Percentiles rank a stretch among this genome's conserved stretches.
Evolutionary conservation across 2,888 invertebrate species (phyloP).

Genomic region (Hyles lineata): DNA sequence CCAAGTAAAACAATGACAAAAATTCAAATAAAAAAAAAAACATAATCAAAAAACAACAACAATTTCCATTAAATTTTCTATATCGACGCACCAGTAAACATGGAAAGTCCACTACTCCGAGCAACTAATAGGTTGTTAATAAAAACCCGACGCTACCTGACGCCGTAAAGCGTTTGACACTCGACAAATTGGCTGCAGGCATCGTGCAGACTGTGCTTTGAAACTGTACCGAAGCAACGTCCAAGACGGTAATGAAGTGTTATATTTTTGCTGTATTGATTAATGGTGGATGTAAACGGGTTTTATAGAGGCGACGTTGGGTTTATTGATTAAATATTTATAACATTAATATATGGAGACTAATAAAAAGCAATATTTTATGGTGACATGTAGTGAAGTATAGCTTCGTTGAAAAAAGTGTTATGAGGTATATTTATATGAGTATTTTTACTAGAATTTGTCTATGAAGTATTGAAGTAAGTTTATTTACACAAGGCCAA

Average conservation of each 20-base stretch:
- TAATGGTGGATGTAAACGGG: neutral
- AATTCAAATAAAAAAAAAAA: too few species aligned
- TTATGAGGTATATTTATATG: too few species aligned
- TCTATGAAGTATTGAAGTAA: too few species aligned
- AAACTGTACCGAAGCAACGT: slow-evolving; percentile 10
- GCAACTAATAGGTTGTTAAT: neutral
- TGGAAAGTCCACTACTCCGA: neutral
- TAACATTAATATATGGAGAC: neutral
- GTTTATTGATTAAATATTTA: neutral
- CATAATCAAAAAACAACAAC: too few species aligned
- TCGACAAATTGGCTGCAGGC: slow-evolving; percentile 22
- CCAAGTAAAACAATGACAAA: too few species aligned
- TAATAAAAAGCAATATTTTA: too few species aligned
- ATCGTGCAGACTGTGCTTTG: slow-evolving; percentile 15
- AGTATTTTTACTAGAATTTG: too few species aligned
- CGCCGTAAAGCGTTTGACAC: slow-evolving; percentile 14
- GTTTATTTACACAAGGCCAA: too few species aligned
- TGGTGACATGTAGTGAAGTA: too few species aligned
- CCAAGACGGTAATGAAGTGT: slow-evolving; percentile 11
- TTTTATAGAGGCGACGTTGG: neutral
- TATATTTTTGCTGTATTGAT: neutral
- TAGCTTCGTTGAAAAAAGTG: too few species aligned
- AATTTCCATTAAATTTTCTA: neutral
- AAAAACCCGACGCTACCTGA: slow-evolving; percentile 4
- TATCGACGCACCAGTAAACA: neutral